phyloP scores from a whole-genome alignment of 2,797 vertebrate genomes.

The Ctenopoma kingsleyae region DNA sequence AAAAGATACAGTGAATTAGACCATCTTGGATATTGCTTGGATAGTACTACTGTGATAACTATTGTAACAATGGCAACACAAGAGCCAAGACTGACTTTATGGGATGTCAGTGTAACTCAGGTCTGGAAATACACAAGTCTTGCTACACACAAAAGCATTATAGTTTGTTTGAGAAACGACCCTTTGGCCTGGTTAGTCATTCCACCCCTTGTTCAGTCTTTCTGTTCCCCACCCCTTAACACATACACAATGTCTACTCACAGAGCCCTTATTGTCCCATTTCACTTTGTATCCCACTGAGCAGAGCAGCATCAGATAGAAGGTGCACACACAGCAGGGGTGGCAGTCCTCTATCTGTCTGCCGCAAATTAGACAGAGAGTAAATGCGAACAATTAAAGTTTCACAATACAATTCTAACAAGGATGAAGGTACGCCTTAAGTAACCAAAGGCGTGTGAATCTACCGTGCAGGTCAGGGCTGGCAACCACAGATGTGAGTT shows the following conservation, averaged over 20 bases:
- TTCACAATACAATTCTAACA: background rate
- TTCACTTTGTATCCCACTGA: constrained; percentile 61
- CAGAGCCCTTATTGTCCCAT: constrained; percentile 77
- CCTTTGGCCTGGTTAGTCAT: constrained; percentile 56
- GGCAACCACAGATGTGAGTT: background rate
- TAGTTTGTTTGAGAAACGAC: constrained; percentile 64
- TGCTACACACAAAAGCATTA: constrained; percentile 35
- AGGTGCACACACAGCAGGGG: constrained; percentile 44
- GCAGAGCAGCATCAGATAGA: constrained; percentile 42
- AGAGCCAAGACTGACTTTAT: constrained; percentile 53
- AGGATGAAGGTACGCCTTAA: constrained; percentile 52
- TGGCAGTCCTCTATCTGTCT: constrained; percentile 9
- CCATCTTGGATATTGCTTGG: constrained; percentile 1
- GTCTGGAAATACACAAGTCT: constrained; percentile 45
- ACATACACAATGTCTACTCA: constrained; percentile 51
- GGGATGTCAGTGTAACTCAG: constrained; percentile 46
- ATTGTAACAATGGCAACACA: constrained; percentile 47
- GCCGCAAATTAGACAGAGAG: constrained; percentile 25
- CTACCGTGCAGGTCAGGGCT: background rate
- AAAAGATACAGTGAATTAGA: background rate
- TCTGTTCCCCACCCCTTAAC: constrained; percentile 33
- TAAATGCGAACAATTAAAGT: constrained; percentile 35
- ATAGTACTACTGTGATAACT: constrained; percentile 1
- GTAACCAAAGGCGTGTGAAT: constrained; percentile 56
- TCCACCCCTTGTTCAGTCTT: constrained; percentile 50